Evolutionary conservation across 2,113 vertebrate genomes (phyloP), one percentile per base, ranked within the genome.

Genomic region (Porphyrio hochstetteri): DNA sequence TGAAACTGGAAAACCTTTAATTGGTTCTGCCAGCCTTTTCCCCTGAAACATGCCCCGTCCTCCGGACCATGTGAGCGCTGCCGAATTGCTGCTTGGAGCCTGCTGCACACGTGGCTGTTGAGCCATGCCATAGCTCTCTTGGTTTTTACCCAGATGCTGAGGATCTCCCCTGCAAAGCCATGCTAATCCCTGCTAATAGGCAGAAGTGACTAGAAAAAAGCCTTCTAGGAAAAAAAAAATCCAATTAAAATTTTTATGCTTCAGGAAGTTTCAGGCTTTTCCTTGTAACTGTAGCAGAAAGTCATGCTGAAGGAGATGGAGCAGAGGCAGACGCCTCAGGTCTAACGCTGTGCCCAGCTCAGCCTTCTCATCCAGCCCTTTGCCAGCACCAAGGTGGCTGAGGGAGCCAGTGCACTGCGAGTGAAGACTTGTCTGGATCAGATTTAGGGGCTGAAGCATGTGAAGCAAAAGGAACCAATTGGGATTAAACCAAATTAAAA

Each of bases 1-100:
- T 14, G 50, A 33, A 61, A 69, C 28, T 46, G n/a, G 25, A 81
- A 92, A 61, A 36, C 33, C n/a, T 92, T 64, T 64, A 72, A 50
- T n/a, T 88, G 71, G 15, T 59, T 94, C 67, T 4, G 2, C 56
- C 21, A 38, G 40, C 44, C 31, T 20, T 72, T 84, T 76, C n/a
- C 33, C 52, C 68, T 88, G 74, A 80, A 85, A 40, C 19, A 31
- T 1, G 1, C 53, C 7, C 40, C 18, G 33, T 29, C 36, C 70
- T 57, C 4, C 28, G 33, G 70, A 40, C 27, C 20, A n/a, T n/a
- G 48, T 0, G 0, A 72, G 52, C 18, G 27, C 79, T 72, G 57
- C 52, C 11, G 28, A 42, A 29, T 27, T 4, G 0, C 46, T 53
- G 68, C 80, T 75, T 69, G 67, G 72, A n/a, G 33, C 29, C 31